Base-by-base conservation (phyloP, 2,113 vertebrate species). In the Pycnonotus jocosus region DNA sequence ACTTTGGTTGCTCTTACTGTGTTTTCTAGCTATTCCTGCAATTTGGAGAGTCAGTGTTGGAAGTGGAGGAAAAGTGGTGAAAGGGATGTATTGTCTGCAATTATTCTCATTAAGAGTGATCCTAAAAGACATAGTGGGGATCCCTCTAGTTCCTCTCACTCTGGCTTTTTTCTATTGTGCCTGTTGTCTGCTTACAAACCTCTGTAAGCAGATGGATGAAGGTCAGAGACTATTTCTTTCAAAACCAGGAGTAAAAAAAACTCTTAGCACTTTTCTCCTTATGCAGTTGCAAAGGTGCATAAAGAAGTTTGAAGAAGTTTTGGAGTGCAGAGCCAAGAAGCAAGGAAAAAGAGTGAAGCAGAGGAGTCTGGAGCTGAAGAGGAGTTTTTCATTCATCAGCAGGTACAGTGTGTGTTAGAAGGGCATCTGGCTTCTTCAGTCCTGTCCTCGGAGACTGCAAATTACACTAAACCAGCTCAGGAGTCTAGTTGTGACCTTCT, bases 281-380 rank as follows among this genome's bases (percentile, higher is more conserved):
- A 25, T 42, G 65, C 44, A 68, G 31, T 47, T 0, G 0, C 66
- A 57, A 70, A 28, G 5, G 13, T 3, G 0, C 15, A 28, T 44
- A 31, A 68, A 60, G 51, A 74, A 62, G 48, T 88, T 60, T 44
- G 33, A 38, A 50, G 11, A 64, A 48, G 21, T 64, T 84, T 62
- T 60, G 22, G 31, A 72, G 21, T 18, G 13, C 24, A 77, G 79
- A 83, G 31, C n/a, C 44, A 47, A 56, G 44, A 72, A 83, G 33
- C 18, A 35, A 70, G 47, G 72, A 17, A 61, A 72, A 53, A 11
- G 25, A 58, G 14, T 33, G 42, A 62, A 68, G 44, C 2, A 1
- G 25, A 18, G 7, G 9, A 64, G 30, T 16, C 44, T 68, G 57
- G 25, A 58, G 17, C 40, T 58, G 35, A 62, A 87, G 25, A 51